Base-by-base conservation (phyloP, 2,113 vertebrate species). In the Syngnathus floridae region DNA sequence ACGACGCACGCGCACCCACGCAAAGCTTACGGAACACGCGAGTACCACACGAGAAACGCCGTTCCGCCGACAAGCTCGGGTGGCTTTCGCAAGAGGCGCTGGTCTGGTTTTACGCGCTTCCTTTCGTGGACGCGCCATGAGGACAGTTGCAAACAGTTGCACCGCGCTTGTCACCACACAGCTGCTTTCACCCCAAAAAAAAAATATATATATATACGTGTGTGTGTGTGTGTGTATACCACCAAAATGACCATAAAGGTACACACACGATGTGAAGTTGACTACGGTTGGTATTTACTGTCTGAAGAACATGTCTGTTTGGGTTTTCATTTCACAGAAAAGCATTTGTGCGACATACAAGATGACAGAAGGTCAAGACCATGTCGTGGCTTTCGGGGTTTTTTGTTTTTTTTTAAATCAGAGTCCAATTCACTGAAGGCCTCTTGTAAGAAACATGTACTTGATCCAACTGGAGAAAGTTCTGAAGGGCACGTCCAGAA, bases 351-450 rank as follows among this genome's bases (percentile, higher is more conserved):
- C 8, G 11, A 41, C 8, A 41, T 1, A 40, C 9, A 40, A 40
- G 6, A 41, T 31, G 26, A 69, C 68, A 49, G 70, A 73, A 63
- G 62, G 64, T 59, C 48, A 21, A 22, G 70, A 41, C 40, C 9
- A 45, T 16, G 43, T 45, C 13, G 54, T 36, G 54, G 54, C 31
- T 31, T 55, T 17, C 16, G 10, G 14, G 31, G 14, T 7, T 3
- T 19, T 36, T 1, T 12, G n/a, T 5, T 40, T 40, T 12, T 5
- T 37, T 38, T 4, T 37, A 40, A 40, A 19, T 5, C 16, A 21
- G 37, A 40, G 69, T 73, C 67, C 62, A 68, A 31, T 43, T 77
- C 63, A 81, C 59, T 48, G 71, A 66, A 82, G 84, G 80, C 80
- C 76, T 82, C 78, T 77, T 81, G 8, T 1, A 51, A 51, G 8